phyloP scores from a whole-genome alignment of 2,888 invertebrate genomes.

The Empis livida region DNA sequence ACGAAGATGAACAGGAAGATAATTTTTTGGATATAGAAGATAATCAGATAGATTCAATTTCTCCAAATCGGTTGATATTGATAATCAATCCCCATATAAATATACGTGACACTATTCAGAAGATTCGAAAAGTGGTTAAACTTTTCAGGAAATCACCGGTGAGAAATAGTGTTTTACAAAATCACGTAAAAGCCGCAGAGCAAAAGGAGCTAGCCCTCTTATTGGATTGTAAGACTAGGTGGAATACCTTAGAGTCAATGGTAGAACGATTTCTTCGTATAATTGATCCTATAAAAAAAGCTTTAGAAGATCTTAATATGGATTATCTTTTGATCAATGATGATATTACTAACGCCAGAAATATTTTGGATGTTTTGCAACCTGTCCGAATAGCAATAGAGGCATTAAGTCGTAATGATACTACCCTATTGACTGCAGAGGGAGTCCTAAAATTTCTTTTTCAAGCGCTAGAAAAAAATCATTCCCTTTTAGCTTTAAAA shows the following conservation, averaged over 20 bases:
- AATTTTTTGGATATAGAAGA: too few species aligned
- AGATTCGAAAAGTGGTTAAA: background rate
- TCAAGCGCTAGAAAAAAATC: background rate
- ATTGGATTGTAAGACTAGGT: too few species aligned
- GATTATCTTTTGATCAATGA: background rate
- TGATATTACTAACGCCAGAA: background rate
- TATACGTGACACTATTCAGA: background rate
- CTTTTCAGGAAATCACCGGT: background rate
- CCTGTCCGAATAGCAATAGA: background rate
- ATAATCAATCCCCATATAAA: too few species aligned
- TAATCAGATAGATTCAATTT: too few species aligned
- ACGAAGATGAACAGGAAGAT: too few species aligned
- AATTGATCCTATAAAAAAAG: background rate
- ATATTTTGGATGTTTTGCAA: background rate
- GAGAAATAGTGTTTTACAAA: background rate
- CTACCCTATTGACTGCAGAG: background rate
- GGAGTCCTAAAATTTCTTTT: background rate
- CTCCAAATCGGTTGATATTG: too few species aligned
- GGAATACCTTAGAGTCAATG: background rate
- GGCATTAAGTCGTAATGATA: background rate
- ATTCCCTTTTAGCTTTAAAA: background rate
- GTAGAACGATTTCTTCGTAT: background rate
- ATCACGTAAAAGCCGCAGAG: background rate
- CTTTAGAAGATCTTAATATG: background rate
- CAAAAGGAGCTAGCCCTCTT: background rate